Evolutionary conservation across 2,888 invertebrate genomes (phyloP).

Genomic region (Prosapia bicincta): DNA sequence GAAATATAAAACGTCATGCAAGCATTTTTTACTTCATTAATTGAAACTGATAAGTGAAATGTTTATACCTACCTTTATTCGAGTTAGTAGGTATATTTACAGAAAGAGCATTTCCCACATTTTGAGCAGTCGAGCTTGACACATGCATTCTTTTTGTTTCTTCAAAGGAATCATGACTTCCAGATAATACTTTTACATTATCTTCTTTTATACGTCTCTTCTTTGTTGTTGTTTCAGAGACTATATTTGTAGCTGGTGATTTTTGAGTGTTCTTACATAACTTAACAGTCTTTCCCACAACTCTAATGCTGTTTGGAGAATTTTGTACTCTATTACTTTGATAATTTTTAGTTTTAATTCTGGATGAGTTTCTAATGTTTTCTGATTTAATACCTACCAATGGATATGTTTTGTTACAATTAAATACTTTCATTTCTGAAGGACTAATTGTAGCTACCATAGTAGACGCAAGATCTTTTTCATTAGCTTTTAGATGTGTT

Average conservation of each 20-base stretch:
- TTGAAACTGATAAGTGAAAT: background rate
- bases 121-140: background rate
- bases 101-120: background rate
- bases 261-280: background rate
- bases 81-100: background rate
- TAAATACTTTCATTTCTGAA: slow-evolving; percentile 8
- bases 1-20: too few relatives aligned
- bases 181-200: background rate
- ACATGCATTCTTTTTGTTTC: background rate
- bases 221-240: background rate
- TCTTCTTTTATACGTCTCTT: background rate
- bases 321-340: background rate
- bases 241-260: background rate
- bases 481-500: slow-evolving; percentile 9
- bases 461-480: background rate
- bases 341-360: background rate
- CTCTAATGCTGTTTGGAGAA: background rate
- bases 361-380: background rate
- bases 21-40: too few relatives aligned
- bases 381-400: background rate
- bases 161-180: background rate
- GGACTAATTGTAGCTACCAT: slow-evolving; percentile 4
- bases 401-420: background rate
- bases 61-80: background rate
- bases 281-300: background rate